phyloP scores from a whole-genome alignment of 2,888 invertebrate genomes.

The Gerosis bhagava region DNA sequence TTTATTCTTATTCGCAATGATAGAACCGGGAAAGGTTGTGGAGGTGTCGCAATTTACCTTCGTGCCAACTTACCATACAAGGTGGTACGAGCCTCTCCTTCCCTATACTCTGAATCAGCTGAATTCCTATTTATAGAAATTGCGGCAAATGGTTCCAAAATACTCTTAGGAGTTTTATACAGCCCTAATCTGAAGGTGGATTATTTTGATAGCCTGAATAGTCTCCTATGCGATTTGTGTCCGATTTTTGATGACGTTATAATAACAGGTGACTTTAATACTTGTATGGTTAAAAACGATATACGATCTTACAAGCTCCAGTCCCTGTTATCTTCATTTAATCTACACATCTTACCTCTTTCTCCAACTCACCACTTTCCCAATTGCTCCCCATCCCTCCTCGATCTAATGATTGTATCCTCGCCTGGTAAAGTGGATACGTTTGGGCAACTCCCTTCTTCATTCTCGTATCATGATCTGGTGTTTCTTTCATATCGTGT shows the following conservation, averaged over 20 bases:
- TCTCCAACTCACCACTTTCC: no score
- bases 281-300: conserved; percentile 1
- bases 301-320: not conserved
- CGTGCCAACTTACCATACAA: not conserved
- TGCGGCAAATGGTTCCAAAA: not conserved
- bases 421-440: not conserved
- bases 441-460: not conserved
- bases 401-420: conserved; percentile 1
- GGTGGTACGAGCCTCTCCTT: not conserved
- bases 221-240: not conserved
- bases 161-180: not conserved
- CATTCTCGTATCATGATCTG: conserved; percentile 3
- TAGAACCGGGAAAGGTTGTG: conserved; percentile 1
- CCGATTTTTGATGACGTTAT: not conserved
- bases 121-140: not conserved
- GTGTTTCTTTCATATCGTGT: no score
- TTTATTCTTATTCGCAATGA: no score
- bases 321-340: not conserved
- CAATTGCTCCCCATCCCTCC: not conserved
- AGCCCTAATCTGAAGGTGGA: not conserved
- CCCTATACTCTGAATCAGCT: no score
- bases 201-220: not conserved
- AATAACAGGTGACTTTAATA: not conserved
- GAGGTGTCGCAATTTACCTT: no score
- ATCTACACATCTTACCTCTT: not conserved